Evolutionary conservation across 1,140 invertebrate species (phyloP), one percentile per base, ranked within the genome.

Genomic region (Elymnias hypermnestra): DNA sequence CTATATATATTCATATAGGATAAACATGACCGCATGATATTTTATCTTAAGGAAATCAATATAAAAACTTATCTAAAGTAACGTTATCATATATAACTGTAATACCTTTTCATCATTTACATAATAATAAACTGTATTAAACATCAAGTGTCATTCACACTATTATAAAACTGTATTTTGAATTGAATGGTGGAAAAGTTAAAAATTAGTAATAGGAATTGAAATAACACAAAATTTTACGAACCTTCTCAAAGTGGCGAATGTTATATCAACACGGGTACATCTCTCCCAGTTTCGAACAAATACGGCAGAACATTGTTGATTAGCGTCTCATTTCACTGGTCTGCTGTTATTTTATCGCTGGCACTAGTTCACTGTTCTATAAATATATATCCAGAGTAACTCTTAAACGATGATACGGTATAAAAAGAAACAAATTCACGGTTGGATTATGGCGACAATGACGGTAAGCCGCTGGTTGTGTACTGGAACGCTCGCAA

Each of bases 271-370:
- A 52, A 45, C 28, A 45, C 42, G 28, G 28, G 17, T 45, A 52
- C 36, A 45, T 52, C 28, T 45, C 38, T 50, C 39, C 42, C 44
- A 40, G 21, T 44, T 46, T 52, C 36, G 18, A 44, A 72, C 41
- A 44, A 44, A 19, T 40, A 40, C 49, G 72, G 72, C 53, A 44
- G 46, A 60, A 70, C 63, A 73, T 72, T 67, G 45, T 57, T 45
- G 41, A 57, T 69, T 58, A 67, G 57, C 54, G 56, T 74, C 50
- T 63, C 62, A 63, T 69, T 69, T 63, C 69, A 71, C 71, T 67
- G 48, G 48, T 57, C 21, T 53, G 42, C 52, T 33, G 42, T 21
- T 28, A 36, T 53, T 31, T 22, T 21, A 40, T 43, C 54, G 37
- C 29, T 51, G 37, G 52, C 72, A 76, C 78, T 68, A 42, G 37